Evolutionary conservation across 2,888 invertebrate species (phyloP).

Genomic region (Pollenia labialis): DNA sequence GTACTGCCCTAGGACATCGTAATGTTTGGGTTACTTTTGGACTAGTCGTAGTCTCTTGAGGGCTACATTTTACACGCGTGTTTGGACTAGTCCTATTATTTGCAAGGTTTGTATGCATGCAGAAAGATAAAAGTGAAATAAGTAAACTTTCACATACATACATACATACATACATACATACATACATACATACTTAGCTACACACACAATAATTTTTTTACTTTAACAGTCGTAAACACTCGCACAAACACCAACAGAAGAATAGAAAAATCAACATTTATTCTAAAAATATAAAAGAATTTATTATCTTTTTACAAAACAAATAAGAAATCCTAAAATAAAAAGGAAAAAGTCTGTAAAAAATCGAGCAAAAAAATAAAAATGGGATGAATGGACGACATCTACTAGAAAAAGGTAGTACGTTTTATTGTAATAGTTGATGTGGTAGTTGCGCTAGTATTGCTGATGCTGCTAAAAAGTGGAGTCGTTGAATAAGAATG

Average conservation of each 20-base stretch:
- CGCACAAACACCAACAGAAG: not conserved
- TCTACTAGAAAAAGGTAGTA: conserved; percentile 4
- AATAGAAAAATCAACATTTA: conserved; percentile 53
- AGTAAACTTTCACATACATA: not conserved
- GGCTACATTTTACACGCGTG: no score
- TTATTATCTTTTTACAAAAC: conserved; percentile 27
- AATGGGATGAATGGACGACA: not conserved
- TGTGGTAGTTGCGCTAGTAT: not conserved
- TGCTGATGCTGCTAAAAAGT: conserved; percentile 10
- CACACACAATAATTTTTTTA: not conserved
- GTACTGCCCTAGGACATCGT: no score
- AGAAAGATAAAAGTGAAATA: not conserved
- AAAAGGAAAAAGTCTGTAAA: not conserved
- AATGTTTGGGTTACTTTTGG: no score
- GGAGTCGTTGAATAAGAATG: conserved; percentile 30
- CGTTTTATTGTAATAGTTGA: not conserved
- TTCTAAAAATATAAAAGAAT: conserved; percentile 47
- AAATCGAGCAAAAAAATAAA: not conserved
- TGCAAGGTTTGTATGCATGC: not conserved
- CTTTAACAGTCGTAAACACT: not conserved
- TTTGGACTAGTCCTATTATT: no score
- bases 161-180: no score
- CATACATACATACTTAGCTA: no score
- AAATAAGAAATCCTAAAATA: conserved; percentile 12
- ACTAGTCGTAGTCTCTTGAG: no score